phyloP scores from a whole-genome alignment of 2,888 invertebrate genomes.

The Protula sp. region DNA sequence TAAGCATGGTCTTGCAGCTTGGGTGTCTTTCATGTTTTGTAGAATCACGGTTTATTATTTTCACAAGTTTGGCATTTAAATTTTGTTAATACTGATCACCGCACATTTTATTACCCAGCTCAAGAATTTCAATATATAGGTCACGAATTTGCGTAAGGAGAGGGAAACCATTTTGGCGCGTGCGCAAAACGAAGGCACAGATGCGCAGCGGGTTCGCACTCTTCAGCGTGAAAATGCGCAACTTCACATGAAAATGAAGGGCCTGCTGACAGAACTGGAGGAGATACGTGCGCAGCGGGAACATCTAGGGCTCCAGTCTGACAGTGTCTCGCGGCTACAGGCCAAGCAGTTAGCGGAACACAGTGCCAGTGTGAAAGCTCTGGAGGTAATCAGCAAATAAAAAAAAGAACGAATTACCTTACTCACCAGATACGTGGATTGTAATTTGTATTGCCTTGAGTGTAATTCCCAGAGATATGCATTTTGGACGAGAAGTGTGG shows the following conservation, averaged over 20 bases:
- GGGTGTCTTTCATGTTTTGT: too few species aligned
- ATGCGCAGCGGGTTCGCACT: slow-evolving; percentile 38
- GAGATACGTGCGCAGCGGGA: slow-evolving; percentile 47
- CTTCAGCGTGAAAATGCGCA: slow-evolving; percentile 50
- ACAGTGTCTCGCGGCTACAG: slow-evolving; percentile 41
- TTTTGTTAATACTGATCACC: too few species aligned
- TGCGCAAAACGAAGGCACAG: slow-evolving; percentile 39
- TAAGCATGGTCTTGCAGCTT: too few species aligned
- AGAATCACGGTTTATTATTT: too few species aligned
- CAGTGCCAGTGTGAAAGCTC: slow-evolving; percentile 37
- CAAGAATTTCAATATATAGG: too few species aligned
- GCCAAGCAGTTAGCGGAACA: slow-evolving; percentile 45
- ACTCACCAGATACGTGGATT: too few species aligned
- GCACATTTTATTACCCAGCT: too few species aligned
- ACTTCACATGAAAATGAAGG: slow-evolving; percentile 43
- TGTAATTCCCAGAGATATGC: too few species aligned
- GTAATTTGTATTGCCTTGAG: too few species aligned
- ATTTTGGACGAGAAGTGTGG: too few species aligned
- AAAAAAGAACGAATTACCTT: too few species aligned
- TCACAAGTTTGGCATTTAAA: too few species aligned
- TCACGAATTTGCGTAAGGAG: slow-evolving; percentile 45
- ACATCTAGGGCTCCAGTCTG: slow-evolving; percentile 42
- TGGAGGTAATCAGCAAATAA: slow-evolving; percentile 50
- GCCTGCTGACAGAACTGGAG: slow-evolving; percentile 47
- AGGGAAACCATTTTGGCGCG: slow-evolving; percentile 39